A percentile compares a stretch with the other conserved stretches of the same genome.
Evolutionary conservation across 2,113 vertebrate species (phyloP).

Genomic region (Uropsilus gracilis): DNA sequence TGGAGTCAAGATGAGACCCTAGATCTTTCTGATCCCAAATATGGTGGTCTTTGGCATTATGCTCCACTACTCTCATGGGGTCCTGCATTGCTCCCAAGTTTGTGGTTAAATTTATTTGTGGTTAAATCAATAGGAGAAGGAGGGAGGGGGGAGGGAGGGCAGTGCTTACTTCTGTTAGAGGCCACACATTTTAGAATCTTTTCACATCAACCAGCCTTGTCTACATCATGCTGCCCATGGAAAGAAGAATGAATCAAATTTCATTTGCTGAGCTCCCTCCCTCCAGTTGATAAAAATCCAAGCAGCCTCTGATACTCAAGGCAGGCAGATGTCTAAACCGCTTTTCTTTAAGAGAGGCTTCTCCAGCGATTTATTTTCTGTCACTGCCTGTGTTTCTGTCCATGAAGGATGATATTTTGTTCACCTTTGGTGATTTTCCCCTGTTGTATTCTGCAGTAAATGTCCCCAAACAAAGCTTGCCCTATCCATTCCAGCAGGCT

Average conservation of each 20-base stretch:
- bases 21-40: background rate
- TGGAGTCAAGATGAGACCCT: background rate
- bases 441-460: background rate
- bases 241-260: background rate
- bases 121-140: background rate
- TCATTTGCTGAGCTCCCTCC: background rate
- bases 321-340: constrained; percentile 1
- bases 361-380: constrained; percentile 67
- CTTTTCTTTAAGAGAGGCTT: constrained; percentile 52
- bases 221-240: background rate
- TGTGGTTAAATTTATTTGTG: background rate
- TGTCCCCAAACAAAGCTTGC: constrained; percentile 34
- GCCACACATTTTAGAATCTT: background rate
- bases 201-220: background rate
- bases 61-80: background rate
- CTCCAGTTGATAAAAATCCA: constrained; percentile 34
- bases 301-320: background rate
- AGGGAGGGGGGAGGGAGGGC: background rate
- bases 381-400: constrained; percentile 56
- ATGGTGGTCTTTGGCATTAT: background rate
- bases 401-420: constrained; percentile 71
- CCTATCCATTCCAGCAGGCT: background rate
- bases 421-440: constrained; percentile 45
- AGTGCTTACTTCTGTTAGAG: background rate
- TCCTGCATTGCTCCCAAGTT: background rate